Conservation (phyloP, 1,140 invertebrate species). For the Gyrodactylus salaris region DNA sequence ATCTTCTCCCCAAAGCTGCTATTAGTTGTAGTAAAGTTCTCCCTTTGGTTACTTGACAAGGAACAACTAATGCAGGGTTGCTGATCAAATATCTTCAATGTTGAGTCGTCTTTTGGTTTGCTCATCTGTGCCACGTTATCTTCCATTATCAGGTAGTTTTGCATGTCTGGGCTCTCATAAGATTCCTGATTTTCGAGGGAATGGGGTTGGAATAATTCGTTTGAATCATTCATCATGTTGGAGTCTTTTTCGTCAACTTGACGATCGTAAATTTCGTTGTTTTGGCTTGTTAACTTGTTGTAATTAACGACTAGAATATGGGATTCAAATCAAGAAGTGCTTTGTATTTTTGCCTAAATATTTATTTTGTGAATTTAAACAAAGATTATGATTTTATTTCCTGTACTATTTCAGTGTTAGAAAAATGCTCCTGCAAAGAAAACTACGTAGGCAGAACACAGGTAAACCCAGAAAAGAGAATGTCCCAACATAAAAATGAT, state of each 20-base stretch:
- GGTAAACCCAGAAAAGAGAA: no score
- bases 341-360: no score
- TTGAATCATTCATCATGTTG: background rate
- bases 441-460: no score
- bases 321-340: no score
- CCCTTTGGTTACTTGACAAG: background rate
- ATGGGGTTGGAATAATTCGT: background rate
- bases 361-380: background rate
- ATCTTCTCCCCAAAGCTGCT: background rate
- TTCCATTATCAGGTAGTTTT: background rate
- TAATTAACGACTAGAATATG: background rate
- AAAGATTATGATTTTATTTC: no score
- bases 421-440: no score
- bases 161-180: background rate
- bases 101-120: background rate
- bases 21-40: background rate
- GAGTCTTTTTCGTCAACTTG: no score
- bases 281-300: background rate
- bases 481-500: no score
- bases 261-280: no score
- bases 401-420: no score
- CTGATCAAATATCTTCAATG: background rate
- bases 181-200: background rate
- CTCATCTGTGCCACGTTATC: background rate
- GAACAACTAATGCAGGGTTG: background rate